phyloP scores from a whole-genome alignment of 2,888 invertebrate species.

The Caenorhabditis drosophilae region DNA sequence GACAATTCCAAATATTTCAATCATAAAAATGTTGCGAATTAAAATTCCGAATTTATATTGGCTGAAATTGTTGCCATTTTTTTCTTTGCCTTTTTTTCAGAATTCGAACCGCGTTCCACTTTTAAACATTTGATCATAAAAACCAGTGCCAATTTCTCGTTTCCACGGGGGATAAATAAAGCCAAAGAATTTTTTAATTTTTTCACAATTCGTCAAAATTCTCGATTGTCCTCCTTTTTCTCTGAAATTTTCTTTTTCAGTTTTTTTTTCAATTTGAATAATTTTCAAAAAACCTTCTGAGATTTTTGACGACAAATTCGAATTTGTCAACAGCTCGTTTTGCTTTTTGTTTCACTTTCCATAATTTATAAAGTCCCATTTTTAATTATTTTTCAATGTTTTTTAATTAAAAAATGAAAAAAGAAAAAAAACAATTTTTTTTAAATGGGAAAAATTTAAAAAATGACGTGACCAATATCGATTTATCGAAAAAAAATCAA shows the following conservation, averaged over 20 bases:
- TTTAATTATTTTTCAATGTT: too few species aligned
- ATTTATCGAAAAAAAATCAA: too few species aligned
- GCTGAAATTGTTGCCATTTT: constrained; percentile 15
- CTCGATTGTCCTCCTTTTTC: constrained; percentile 21
- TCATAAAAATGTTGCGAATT: constrained; percentile 31
- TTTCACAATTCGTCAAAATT: constrained; percentile 11
- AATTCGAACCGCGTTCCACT: constrained; percentile 18
- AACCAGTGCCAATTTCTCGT: constrained; percentile 6
- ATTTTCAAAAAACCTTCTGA: constrained; percentile 27
- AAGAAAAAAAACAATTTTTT: too few species aligned
- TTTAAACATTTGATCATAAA: constrained; percentile 26
- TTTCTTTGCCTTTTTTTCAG: not conserved
- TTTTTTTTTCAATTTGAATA: not conserved
- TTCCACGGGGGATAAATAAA: constrained; percentile 35
- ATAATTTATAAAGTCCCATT: constrained; percentile 29
- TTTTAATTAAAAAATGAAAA: too few species aligned
- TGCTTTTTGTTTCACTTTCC: constrained; percentile 28
- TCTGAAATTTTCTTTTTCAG: constrained; percentile 3
- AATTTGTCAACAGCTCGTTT: constrained; percentile 22
- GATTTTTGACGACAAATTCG: constrained; percentile 24
- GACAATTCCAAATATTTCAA: constrained; percentile 51
- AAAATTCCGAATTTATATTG: constrained; percentile 23
- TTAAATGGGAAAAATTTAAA: too few species aligned
- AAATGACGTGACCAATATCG: too few species aligned
- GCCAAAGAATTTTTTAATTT: constrained; percentile 13